phyloP scores from a whole-genome alignment of 2,888 invertebrate genomes.

The Cabera pusaria region DNA sequence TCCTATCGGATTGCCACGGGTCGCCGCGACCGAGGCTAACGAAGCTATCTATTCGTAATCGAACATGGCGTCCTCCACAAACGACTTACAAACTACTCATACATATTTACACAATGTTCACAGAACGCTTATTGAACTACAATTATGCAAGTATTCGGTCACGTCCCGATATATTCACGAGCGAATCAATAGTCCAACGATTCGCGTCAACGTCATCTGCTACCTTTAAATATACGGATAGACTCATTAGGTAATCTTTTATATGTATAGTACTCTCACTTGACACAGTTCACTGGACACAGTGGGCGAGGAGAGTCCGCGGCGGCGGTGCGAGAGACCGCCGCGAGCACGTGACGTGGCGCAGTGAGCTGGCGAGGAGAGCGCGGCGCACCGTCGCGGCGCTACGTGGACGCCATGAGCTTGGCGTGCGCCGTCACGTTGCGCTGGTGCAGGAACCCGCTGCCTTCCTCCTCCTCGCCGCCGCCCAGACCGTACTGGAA shows the following conservation, averaged over 20 bases:
- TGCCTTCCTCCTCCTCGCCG: conserved; percentile 83
- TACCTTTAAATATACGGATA: conserved; percentile 20
- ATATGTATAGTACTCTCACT: conserved; percentile 9
- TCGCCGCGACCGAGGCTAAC: no score
- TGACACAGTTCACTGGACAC: no score
- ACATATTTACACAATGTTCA: conserved; percentile 14
- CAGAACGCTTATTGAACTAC: conserved; percentile 12
- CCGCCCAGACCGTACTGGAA: conserved; percentile 70
- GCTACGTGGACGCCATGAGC: conserved; percentile 92
- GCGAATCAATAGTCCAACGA: no score
- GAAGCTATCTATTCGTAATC: neutral
- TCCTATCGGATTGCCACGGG: no score
- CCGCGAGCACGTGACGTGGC: no score
- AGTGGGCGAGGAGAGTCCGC: no score
- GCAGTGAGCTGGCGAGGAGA: neutral
- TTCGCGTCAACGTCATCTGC: neutral
- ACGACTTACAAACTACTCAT: conserved; percentile 5
- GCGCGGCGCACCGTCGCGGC: conserved; percentile 5
- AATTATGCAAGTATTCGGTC: conserved; percentile 3
- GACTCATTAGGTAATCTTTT: conserved; percentile 13
- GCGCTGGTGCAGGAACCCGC: conserved; percentile 92
- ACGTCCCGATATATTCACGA: neutral
- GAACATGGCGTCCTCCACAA: conserved; percentile 11
- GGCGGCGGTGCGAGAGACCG: no score
- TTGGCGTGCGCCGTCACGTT: conserved; percentile 93